phyloP scores from a whole-genome alignment of 2,113 vertebrate species.

The Romanogobio albipinnatus region DNA sequence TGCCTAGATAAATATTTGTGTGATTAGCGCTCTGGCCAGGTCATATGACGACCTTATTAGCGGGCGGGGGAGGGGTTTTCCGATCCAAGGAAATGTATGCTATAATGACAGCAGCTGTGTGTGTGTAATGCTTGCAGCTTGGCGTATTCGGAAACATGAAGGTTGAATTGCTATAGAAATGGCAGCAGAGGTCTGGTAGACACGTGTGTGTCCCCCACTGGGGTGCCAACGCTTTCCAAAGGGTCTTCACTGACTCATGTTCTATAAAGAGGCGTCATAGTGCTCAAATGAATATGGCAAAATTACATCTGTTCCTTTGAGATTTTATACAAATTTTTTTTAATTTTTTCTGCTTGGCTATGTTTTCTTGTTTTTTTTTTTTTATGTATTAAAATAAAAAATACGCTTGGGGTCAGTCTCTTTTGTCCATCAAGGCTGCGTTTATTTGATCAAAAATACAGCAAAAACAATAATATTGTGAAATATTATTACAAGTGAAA shows the following conservation, averaged over 20 bases:
- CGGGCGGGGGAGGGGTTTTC: constrained; percentile 11
- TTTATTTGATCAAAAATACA: no score
- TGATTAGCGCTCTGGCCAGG: neutral
- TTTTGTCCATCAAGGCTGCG: no score
- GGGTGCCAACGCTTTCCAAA: constrained; percentile 1
- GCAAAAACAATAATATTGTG: no score
- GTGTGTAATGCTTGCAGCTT: constrained; percentile 4
- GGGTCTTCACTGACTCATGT: neutral
- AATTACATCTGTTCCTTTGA: neutral
- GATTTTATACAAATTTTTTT: no score
- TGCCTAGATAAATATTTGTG: neutral
- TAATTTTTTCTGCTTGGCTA: no score
- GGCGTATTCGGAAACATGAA: neutral
- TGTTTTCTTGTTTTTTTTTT: no score
- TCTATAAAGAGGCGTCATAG: constrained; percentile 12
- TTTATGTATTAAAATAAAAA: no score
- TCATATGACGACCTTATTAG: constrained; percentile 24
- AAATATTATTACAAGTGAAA: no score
- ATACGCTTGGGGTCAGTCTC: no score
- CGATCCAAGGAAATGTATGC: neutral
- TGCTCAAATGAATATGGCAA: neutral
- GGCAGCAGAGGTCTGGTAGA: neutral
- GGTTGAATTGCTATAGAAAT: constrained; percentile 20
- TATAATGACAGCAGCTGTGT: constrained; percentile 39
- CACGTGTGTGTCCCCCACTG: neutral